phyloP scores from a whole-genome alignment of 2,888 invertebrate species.

The Scelioninae gen. 1 region DNA sequence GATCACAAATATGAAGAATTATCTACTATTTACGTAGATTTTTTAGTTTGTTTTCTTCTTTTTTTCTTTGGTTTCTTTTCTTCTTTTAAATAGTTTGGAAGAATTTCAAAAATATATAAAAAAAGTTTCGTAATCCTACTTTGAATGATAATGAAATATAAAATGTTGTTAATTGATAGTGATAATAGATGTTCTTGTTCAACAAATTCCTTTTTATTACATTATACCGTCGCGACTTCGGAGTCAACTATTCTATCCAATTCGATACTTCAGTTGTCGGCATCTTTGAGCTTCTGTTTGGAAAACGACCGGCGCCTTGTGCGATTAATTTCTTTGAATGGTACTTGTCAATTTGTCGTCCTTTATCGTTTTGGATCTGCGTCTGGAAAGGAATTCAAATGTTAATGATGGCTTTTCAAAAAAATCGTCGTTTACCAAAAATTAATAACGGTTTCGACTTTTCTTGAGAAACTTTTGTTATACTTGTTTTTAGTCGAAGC shows the following conservation, averaged over 20 bases:
- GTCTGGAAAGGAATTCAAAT: slow-evolving; percentile 4
- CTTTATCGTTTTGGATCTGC: slow-evolving; percentile 32
- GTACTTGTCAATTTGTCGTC: slow-evolving; percentile 43
- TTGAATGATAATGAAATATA: no score
- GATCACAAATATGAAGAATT: no score
- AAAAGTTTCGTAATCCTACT: no score
- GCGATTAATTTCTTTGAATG: slow-evolving; percentile 51
- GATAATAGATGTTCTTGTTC: slow-evolving; percentile 12
- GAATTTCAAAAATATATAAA: no score
- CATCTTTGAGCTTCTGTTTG: slow-evolving; percentile 52
- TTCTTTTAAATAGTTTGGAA: no score
- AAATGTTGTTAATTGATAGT: not conserved
- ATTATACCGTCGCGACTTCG: slow-evolving; percentile 3
- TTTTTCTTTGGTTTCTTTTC: no score
- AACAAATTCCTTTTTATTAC: not conserved
- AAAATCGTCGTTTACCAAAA: not conserved
- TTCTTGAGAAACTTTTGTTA: not conserved
- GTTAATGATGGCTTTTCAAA: slow-evolving; percentile 15
- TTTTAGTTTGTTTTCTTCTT: no score
- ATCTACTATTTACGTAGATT: no score
- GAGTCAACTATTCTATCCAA: slow-evolving; percentile 31
- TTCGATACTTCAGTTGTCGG: slow-evolving; percentile 23
- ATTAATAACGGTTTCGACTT: not conserved
- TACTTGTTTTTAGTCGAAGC: not conserved
- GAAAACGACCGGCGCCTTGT: slow-evolving; percentile 47